Percentiles rank a stretch among this genome's conserved stretches.
phyloP scores from a whole-genome alignment of 2,113 vertebrate genomes.

The Crotalus helleri region DNA sequence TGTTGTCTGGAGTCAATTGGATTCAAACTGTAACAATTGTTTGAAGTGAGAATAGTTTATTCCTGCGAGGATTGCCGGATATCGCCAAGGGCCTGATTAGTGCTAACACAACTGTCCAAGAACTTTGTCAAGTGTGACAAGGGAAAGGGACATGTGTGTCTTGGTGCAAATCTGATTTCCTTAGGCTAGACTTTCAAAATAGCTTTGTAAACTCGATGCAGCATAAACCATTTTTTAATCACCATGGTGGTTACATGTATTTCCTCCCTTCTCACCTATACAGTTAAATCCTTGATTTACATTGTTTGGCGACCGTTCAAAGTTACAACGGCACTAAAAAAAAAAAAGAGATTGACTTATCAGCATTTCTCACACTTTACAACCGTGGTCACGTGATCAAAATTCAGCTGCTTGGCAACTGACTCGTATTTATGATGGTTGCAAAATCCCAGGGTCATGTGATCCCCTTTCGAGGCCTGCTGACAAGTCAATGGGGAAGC shows the following conservation, averaged over 20 bases:
- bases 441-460: too few species aligned
- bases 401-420: too few species aligned
- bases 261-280: too few species aligned
- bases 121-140: conserved; percentile 59
- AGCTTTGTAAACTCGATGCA: background rate
- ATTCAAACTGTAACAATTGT: conserved; percentile 84
- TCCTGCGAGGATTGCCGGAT: conserved; percentile 70
- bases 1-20: conserved; percentile 87
- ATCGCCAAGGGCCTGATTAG: conserved; percentile 68
- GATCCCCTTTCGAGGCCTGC: too few species aligned
- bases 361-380: background rate
- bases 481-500: too few species aligned
- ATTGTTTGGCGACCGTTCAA: accelerated
- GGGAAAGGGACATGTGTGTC: background rate
- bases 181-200: conserved; percentile 27
- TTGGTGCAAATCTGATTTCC: conserved; percentile 27
- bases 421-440: too few species aligned
- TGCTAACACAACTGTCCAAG: conserved; percentile 66
- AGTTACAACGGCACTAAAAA: background rate
- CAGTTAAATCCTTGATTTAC: background rate
- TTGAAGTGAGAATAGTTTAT: conserved; percentile 82
- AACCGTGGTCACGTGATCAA: background rate
- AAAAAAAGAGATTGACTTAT: background rate
- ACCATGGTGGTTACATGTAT: background rate
- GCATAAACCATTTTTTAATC: background rate